These are phyloP conservation scores for Cricetomys ansorgei DNA, from an alignment of 2,113 vertebrate species.

Conservation along the genomic window DNA sequence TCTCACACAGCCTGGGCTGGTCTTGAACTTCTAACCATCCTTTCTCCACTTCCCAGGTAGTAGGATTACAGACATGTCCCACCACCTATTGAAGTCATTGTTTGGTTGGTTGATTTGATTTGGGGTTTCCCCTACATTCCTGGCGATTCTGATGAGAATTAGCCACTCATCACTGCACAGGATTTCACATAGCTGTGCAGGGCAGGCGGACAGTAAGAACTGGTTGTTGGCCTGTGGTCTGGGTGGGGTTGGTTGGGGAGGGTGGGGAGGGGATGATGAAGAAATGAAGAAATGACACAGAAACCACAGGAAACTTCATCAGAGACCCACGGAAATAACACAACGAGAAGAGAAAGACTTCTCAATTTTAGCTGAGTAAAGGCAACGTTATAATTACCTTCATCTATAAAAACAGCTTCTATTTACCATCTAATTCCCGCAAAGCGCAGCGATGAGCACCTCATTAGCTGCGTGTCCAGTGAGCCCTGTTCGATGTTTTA, in stretches of 20 bases:
- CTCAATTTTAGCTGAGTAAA: slow-evolving; percentile 57
- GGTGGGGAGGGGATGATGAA: background rate
- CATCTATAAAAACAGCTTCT: slow-evolving; percentile 72
- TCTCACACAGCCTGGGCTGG: background rate
- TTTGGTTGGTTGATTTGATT: background rate
- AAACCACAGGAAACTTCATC: slow-evolving; percentile 65
- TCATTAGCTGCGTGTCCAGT: slow-evolving; percentile 72
- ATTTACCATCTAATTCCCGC: slow-evolving; percentile 65
- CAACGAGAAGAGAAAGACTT: background rate
- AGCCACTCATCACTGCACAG: background rate
- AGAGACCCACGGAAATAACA: slow-evolving; percentile 11
- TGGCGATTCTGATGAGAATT: background rate
- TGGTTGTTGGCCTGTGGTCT: background rate
- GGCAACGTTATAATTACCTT: slow-evolving; percentile 67
- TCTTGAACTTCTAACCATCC: background rate
- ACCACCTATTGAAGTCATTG: background rate
- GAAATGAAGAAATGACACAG: background rate
- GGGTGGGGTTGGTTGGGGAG: background rate
- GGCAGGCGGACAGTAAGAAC: background rate
- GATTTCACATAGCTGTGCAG: background rate
- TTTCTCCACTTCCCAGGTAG: background rate
- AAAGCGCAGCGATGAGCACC: slow-evolving; percentile 66
- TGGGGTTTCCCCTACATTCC: background rate
- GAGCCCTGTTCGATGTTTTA: slow-evolving; percentile 62
- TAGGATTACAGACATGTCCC: background rate